Percentiles rank a stretch among this genome's conserved stretches.
Evolutionary conservation across 2,888 invertebrate genomes (phyloP).

Genomic region (Acanthopleura granulata): DNA sequence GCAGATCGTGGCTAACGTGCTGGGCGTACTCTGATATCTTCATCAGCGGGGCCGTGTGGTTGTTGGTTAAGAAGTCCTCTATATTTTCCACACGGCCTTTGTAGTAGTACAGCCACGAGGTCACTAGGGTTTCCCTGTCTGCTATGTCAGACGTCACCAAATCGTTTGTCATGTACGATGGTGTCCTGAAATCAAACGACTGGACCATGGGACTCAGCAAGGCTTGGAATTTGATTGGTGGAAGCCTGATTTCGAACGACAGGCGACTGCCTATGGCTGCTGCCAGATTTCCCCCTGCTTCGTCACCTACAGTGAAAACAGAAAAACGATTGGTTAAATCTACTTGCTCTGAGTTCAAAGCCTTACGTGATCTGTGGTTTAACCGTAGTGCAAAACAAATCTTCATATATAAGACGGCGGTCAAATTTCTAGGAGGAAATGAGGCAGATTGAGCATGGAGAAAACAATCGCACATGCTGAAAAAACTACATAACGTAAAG

Average conservation of each 20-base stretch:
- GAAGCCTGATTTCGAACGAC: background rate
- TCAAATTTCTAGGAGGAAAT: too few species aligned
- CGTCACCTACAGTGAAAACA: conserved; percentile 32
- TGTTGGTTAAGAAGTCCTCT: background rate
- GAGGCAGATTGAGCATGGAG: too few species aligned
- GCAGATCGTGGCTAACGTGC: background rate
- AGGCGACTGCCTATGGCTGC: conserved; percentile 29
- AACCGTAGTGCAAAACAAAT: too few species aligned
- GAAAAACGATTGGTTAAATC: background rate
- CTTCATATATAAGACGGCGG: too few species aligned
- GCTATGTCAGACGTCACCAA: conserved; percentile 18
- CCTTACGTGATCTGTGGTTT: too few species aligned
- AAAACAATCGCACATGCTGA: too few species aligned
- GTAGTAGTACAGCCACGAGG: conserved; percentile 11
- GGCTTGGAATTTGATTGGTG: conserved; percentile 41
- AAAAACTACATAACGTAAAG: background rate
- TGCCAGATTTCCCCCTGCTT: conserved; percentile 38
- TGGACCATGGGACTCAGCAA: conserved; percentile 62
- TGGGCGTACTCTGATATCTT: conserved; percentile 14
- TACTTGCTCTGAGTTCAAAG: too few species aligned
- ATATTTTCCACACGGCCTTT: background rate
- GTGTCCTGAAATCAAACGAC: conserved; percentile 50
- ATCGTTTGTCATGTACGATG: conserved; percentile 32
- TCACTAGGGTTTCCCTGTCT: background rate
- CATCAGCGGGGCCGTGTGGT: conserved; percentile 18